Base-by-base conservation (phyloP, 1,140 invertebrate species). In the Aphelinus certus region DNA sequence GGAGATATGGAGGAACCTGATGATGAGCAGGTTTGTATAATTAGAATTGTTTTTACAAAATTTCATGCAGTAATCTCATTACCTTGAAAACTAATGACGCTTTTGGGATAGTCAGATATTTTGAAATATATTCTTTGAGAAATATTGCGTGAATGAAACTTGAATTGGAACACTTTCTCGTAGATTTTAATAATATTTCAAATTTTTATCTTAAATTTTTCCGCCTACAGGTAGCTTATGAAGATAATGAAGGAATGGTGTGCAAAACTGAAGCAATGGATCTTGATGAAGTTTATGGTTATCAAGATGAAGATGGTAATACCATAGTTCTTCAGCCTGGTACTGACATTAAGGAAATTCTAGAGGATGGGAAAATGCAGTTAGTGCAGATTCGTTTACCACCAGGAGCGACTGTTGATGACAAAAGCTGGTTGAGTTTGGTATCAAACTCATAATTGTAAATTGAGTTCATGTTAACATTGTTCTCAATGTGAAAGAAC, bases 331-430 rank as follows among this genome's bases (percentile, higher is more conserved):
- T 88, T 69, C 82, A 86, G 4, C 64, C 83, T 5, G 81, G 81
- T 45, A 67, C 84, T 2, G 79, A 86, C 43, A 83, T 84, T 51
- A 83, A 85, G 77, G 80, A 84, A 75, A 79, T 84, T 0, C 79
- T 83, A 1, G 81, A 84, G 7, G 71, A 65, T 1, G 85, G 85
- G 77, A 83, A 84, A 56, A 83, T 88, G 10, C 77, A 83, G 76
- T 79, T 88, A 48, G 85, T 88, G 3, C 84, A 88, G 73, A 88
- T 89, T 66, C 81, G 84, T 78, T 82, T 88, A 78, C 86, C 85
- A 3, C 47, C 83, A 0, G 77, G 81, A 0, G 71, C 80, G 7
- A 76, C 75, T n/a, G 80, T 61, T 0, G 85, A 87, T 56, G 80
- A 81, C 1, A 82, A 81, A 79, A 85, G 81, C 62, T 89, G 85